Evolutionary conservation across 2,888 invertebrate genomes (phyloP).

Genomic region (Pseudeuparius sepicola): DNA sequence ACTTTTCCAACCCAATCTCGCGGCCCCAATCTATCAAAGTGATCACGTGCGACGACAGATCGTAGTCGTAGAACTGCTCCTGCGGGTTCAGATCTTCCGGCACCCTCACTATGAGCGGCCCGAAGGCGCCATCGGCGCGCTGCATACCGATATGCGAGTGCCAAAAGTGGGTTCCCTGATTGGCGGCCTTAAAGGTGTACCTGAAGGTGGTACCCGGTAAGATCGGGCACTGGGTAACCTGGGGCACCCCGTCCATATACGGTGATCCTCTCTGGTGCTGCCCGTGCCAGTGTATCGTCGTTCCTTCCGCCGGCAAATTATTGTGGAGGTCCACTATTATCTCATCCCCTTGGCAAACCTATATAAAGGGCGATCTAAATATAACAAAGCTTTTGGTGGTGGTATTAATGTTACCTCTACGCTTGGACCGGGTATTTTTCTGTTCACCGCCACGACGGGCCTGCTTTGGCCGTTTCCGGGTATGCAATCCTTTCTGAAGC

Average conservation of each 20-base stretch:
- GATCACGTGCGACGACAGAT: slow-evolving; percentile 66
- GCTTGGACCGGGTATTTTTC: slow-evolving; percentile 78
- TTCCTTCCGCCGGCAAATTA: slow-evolving; percentile 65
- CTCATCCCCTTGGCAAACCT: slow-evolving; percentile 81
- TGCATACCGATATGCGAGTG: slow-evolving; percentile 76
- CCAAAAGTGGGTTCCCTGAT: slow-evolving; percentile 80
- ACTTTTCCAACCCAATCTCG: slow-evolving; percentile 59
- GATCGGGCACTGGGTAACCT: slow-evolving; percentile 78
- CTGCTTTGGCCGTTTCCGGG: slow-evolving; percentile 72
- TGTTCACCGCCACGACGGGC: slow-evolving; percentile 68
- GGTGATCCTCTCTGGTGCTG: slow-evolving; percentile 68
- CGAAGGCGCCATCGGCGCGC: slow-evolving; percentile 76
- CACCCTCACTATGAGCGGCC: slow-evolving; percentile 63
- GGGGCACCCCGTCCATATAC: slow-evolving; percentile 84
- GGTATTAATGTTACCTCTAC: slow-evolving; percentile 69
- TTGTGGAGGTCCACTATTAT: slow-evolving; percentile 78
- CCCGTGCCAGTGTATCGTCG: slow-evolving; percentile 89
- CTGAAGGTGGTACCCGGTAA: slow-evolving; percentile 63
- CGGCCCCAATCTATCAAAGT: slow-evolving; percentile 77
- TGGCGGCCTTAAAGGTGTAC: slow-evolving; percentile 63
- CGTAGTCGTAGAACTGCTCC: slow-evolving; percentile 63
- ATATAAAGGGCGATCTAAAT: too few species aligned
- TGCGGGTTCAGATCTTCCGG: slow-evolving; percentile 56
- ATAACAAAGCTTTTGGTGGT: too few species aligned
- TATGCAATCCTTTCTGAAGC: slow-evolving; percentile 69